These are phyloP conservation scores for Syrrhaptes paradoxus DNA, from an alignment of 2,113 vertebrate genomes.

Conservation along the genomic window DNA sequence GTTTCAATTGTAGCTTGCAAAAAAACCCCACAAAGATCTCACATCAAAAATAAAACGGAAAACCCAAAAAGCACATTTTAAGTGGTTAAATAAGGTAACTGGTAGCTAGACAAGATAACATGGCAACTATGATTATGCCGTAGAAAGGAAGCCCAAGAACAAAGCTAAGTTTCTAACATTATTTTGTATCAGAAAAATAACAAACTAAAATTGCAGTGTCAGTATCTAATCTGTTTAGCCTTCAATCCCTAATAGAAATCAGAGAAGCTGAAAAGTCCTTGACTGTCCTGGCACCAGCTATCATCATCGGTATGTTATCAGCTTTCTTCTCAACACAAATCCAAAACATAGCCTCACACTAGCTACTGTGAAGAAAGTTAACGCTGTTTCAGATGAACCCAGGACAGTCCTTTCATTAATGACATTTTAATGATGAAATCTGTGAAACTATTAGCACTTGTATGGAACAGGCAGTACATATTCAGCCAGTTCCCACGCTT, in stretches of 20 bases:
- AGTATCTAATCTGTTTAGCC: not conserved
- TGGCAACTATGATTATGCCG: not conserved
- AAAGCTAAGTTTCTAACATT: not conserved
- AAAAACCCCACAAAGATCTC: fast-evolving
- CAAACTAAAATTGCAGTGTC: not conserved
- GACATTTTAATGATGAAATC: not conserved
- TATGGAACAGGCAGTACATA: not conserved
- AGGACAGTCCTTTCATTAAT: not conserved
- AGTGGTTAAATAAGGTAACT: not conserved
- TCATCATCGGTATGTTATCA: too few species aligned
- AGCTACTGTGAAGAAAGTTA: too few species aligned
- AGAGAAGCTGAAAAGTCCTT: not conserved
- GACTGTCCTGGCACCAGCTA: too few species aligned
- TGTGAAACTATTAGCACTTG: not conserved
- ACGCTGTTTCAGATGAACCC: too few species aligned
- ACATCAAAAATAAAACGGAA: not conserved
- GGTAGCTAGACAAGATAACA: not conserved
- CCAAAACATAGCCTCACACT: too few species aligned
- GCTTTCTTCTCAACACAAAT: too few species aligned
- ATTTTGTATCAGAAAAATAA: not conserved
- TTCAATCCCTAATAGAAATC: not conserved
- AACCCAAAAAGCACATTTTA: not conserved
- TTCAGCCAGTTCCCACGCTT: not conserved
- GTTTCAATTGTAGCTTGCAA: not conserved
- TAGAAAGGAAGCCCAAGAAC: not conserved